A percentile compares a stretch with the other conserved stretches of the same genome.
Conservation (phyloP, 2,113 vertebrate species). For the Zingel zingel region DNA sequence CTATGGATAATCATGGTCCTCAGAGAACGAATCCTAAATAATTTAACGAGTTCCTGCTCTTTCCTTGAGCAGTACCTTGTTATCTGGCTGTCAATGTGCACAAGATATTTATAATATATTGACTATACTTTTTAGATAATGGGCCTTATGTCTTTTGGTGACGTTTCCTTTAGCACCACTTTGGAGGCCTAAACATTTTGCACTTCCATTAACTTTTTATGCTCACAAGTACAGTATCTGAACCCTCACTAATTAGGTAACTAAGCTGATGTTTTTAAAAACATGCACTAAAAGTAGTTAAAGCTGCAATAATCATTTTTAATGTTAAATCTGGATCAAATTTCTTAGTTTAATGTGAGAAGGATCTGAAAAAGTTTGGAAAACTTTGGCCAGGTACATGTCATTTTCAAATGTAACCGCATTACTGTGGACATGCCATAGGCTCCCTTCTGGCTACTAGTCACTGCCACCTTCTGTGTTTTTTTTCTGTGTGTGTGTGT, state of each 20-base stretch:
- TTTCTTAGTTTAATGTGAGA: background rate
- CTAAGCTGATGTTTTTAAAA: background rate
- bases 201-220: background rate
- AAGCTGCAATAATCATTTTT: too few species aligned
- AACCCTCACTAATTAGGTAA: background rate
- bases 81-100: background rate
- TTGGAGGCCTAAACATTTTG: background rate
- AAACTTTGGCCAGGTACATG: constrained; percentile 25
- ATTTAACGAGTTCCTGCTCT: background rate
- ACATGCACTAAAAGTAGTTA: background rate
- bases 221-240: background rate
- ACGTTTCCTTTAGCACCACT: background rate
- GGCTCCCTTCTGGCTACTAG: constrained; percentile 34
- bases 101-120: too few species aligned
- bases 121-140: background rate
- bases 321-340: background rate
- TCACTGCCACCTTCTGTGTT: constrained; percentile 42
- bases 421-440: constrained; percentile 21
- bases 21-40: background rate
- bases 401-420: constrained; percentile 32
- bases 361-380: background rate
- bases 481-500: constrained; percentile 10
- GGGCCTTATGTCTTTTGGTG: too few species aligned
- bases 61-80: background rate
- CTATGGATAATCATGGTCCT: background rate